Evolutionary conservation across 1,140 invertebrate species (phyloP), one percentile per base, ranked within the genome.

Genomic region (Caenorhabditis tropicalis): DNA sequence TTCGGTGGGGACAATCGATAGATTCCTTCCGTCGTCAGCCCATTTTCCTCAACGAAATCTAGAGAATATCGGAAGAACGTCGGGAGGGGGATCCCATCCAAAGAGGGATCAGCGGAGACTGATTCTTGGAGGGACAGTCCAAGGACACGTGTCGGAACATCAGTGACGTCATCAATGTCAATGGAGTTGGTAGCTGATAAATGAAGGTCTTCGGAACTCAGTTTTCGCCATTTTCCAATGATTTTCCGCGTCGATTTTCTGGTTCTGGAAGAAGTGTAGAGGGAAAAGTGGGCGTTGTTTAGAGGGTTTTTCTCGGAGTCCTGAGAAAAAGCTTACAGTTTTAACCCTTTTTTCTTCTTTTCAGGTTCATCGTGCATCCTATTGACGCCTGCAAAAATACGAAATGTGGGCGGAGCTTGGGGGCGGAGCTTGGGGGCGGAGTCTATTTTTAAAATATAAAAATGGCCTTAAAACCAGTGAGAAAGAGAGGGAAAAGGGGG

Each of bases 1-100:
- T 86, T 86, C 21, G 86, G 84, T 12, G 85, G 48, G 5, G 84
- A 82, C 15, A 87, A 36, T 21, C 86, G 79, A 74, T 87, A 87
- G n/a, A 87, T 86, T 81, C 86, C 86, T 33, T 87, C 86, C 7
- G 80, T 53, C 2, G 31, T 15, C 16, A 86, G 39, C 16, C 83
- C 85, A n/a, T 86, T 51, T 49, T 79, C 51, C 27, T 86, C 82
- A 15, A 86, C 65, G 74, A 80, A 86, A 80, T 86, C 85, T 1
- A 86, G 12, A 6, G 82, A 33, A 16, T 49, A 53, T 48, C 85
- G 49, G 29, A 86, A 84, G 31, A 83, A 60, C 3, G 85, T 46
- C 2, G 85, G 85, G 19, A 86, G 51, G 43, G 82, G 85, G 49
- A 86, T 84, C 31, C 82, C 82, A 60, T 86, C 85, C 1, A 84